phyloP scores from a whole-genome alignment of 2,888 invertebrate genomes.

The Cantharis lateralis region DNA sequence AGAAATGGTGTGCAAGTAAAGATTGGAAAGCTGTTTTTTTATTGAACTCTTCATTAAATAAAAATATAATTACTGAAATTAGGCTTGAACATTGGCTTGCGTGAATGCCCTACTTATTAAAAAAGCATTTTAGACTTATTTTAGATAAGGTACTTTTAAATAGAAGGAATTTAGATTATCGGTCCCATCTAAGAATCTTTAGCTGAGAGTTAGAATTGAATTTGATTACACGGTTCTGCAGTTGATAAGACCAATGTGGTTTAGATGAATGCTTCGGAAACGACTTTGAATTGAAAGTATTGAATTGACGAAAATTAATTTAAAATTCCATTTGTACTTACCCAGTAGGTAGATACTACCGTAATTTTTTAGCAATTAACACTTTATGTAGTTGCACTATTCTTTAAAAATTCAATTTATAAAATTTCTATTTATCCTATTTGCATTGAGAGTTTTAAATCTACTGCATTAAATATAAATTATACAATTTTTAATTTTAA shows the following conservation, averaged over 20 bases:
- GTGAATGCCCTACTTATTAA: background rate
- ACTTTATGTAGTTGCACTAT: background rate
- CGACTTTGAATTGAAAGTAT: conserved; percentile 25
- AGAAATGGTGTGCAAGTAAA: background rate
- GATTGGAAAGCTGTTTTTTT: background rate
- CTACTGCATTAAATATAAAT: too few species aligned
- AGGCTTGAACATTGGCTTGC: too few species aligned
- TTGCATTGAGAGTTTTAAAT: too few species aligned
- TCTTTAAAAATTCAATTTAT: background rate
- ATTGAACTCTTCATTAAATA: background rate
- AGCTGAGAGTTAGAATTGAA: conserved; percentile 41
- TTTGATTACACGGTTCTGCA: conserved; percentile 44
- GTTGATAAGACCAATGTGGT: conserved; percentile 44
- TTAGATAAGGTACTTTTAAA: conserved; percentile 15
- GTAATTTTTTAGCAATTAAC: background rate
- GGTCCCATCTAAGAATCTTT: conserved; percentile 40
- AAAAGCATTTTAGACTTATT: background rate
- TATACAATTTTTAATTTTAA: too few species aligned
- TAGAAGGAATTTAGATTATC: conserved; percentile 40
- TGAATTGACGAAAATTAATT: conserved; percentile 40
- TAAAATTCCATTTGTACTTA: conserved; percentile 33
- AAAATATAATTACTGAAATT: background rate
- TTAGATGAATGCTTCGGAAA: conserved; percentile 41
- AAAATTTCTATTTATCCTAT: background rate
- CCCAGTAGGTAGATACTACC: background rate